Percentiles rank a stretch among this genome's conserved stretches.
Conservation (phyloP, 1,140 invertebrate species). For the Drosophila chauvacae region DNA sequence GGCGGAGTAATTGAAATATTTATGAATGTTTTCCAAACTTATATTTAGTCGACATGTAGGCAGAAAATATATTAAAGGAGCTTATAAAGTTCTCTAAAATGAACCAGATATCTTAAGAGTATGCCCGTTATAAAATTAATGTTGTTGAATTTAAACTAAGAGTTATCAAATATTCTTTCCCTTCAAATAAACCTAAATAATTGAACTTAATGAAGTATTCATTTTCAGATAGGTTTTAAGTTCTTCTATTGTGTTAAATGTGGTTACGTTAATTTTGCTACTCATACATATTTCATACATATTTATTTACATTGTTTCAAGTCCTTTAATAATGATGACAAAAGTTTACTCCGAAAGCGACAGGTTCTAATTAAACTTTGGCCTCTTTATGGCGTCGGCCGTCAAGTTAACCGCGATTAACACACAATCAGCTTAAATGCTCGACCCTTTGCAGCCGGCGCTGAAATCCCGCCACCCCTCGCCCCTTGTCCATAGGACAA, state of each 20-base stretch:
- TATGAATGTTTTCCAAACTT: conserved; percentile 1
- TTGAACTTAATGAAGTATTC: no score
- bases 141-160: background rate
- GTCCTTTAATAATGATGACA: conserved; percentile 30
- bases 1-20: conserved; percentile 43
- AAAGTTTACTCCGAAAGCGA: conserved; percentile 18
- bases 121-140: background rate
- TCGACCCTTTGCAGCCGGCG: conserved; percentile 39
- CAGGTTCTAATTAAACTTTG: conserved; percentile 56
- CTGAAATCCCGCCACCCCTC: background rate
- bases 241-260: background rate
- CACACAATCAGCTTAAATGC: conserved; percentile 69
- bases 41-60: background rate
- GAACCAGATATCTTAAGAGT: background rate
- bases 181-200: no score
- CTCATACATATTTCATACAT: background rate
- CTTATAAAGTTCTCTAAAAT: background rate
- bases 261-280: background rate
- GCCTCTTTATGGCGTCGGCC: conserved; percentile 25
- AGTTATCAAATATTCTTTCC: background rate
- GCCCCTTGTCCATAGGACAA: background rate
- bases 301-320: background rate
- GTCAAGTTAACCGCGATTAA: conserved; percentile 61
- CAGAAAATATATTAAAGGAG: no score
- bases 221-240: no score